Evolutionary conservation across 2,797 vertebrate species (phyloP).

Genomic region (Leuciscus waleckii): DNA sequence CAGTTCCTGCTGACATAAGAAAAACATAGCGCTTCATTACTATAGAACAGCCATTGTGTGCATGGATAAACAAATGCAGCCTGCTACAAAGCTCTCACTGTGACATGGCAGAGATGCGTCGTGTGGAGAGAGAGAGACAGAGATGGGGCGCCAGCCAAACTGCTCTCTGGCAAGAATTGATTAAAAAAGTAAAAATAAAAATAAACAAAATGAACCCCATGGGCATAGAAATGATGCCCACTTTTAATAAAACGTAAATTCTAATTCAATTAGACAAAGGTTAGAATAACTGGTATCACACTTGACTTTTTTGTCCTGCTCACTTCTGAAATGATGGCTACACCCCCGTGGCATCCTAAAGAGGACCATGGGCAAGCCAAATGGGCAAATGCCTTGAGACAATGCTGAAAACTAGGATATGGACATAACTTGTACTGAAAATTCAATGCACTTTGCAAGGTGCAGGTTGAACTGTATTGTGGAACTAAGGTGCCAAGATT

Average conservation of each 20-base stretch:
- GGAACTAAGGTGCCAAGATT: background rate
- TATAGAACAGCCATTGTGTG: slow-evolving; percentile 72
- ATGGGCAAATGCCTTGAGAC: background rate
- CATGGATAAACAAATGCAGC: slow-evolving; percentile 66
- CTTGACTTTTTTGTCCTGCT: background rate
- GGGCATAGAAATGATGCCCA: background rate
- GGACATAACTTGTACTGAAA: background rate
- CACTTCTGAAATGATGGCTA: background rate
- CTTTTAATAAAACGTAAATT: background rate
- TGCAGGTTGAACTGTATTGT: background rate
- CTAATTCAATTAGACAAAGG: background rate
- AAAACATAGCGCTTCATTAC: slow-evolving; percentile 63
- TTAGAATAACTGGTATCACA: background rate
- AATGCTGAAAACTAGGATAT: slow-evolving; percentile 6
- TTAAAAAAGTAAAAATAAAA: slow-evolving; percentile 46
- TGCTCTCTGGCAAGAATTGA: slow-evolving; percentile 23
- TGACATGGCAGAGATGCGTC: slow-evolving; percentile 66
- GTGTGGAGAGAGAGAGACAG: background rate
- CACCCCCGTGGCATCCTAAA: slow-evolving; percentile 19
- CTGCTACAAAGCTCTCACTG: slow-evolving; percentile 77
- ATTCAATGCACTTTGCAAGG: background rate
- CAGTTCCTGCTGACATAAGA: slow-evolving; percentile 64
- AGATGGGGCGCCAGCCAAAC: slow-evolving; percentile 30
- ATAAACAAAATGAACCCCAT: slow-evolving; percentile 51
- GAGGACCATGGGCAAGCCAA: background rate